phyloP scores from a whole-genome alignment of 1,140 invertebrate species.

The Drosophila ananassae region DNA sequence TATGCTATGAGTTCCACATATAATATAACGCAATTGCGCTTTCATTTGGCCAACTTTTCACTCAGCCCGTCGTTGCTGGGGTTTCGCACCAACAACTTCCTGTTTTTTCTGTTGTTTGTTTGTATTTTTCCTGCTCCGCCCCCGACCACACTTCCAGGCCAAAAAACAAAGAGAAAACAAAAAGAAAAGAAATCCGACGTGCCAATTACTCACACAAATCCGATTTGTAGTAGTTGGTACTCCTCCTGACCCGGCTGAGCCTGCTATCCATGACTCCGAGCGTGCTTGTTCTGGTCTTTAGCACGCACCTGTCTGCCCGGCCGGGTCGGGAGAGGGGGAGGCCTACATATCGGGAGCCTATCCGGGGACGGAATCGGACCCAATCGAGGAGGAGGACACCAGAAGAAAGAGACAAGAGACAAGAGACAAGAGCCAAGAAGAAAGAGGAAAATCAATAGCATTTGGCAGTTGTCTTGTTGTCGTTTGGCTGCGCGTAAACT shows the following conservation, averaged over 20 bases:
- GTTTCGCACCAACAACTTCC: constrained; percentile 63
- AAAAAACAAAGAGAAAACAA: constrained; percentile 3
- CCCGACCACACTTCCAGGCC: constrained; percentile 36
- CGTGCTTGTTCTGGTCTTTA: constrained; percentile 34
- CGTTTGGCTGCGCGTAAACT: constrained; percentile 65
- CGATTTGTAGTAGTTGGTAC: constrained; percentile 70
- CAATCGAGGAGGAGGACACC: constrained; percentile 7
- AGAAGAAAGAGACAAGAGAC: not conserved
- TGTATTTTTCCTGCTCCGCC: constrained; percentile 26
- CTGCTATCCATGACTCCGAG: constrained; percentile 41
- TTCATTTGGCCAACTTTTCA: constrained; percentile 46
- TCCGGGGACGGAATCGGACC: constrained; percentile 1
- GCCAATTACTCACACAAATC: constrained; percentile 83
- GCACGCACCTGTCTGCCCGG: constrained; percentile 46
- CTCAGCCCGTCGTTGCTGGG: constrained; percentile 60
- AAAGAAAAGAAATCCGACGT: constrained; percentile 46
- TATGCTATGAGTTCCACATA: constrained; percentile 19
- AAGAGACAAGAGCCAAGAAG: not conserved
- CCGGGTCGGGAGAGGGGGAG: constrained; percentile 3
- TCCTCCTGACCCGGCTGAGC: constrained; percentile 36
- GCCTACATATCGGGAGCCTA: constrained; percentile 15
- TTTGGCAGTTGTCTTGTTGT: constrained; percentile 66
- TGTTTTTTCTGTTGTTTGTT: constrained; percentile 38
- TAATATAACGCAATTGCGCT: constrained; percentile 52
- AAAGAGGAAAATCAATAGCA: constrained; percentile 72